Conservation (phyloP, 2,888 invertebrate species). For the Plebejus melissa region DNA sequence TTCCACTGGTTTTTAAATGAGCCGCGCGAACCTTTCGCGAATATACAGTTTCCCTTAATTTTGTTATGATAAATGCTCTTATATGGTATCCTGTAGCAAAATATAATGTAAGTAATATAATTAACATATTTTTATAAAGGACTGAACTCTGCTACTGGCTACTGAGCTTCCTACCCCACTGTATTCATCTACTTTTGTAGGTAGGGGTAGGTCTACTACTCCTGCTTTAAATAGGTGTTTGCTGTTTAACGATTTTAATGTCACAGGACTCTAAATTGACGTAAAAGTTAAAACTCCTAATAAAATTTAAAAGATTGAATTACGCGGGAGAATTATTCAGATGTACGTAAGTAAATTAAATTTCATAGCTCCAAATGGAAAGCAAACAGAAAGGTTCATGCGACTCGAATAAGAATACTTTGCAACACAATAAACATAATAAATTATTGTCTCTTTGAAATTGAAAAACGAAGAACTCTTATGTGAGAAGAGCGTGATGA, state of each 20-base stretch:
- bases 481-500: conserved; percentile 52
- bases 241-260: neutral
- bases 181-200: neutral
- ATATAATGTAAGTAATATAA: too few species aligned
- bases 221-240: neutral
- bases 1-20: neutral
- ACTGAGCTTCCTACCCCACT: neutral
- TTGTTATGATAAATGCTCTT: neutral
- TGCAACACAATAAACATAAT: conserved; percentile 5
- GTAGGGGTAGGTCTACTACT: neutral
- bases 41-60: neutral
- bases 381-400: neutral
- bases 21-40: neutral
- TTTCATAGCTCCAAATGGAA: conserved; percentile 1
- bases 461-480: conserved; percentile 31
- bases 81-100: neutral
- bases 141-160: too few species aligned
- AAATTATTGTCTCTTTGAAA: conserved; percentile 23
- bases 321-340: conserved; percentile 10
- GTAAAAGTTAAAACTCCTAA: neutral
- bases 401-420: conserved; percentile 7
- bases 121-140: too few species aligned
- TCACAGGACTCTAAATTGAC: neutral
- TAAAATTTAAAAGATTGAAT: conserved; percentile 4
- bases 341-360: conserved; percentile 13